Percentiles rank a stretch among this genome's conserved stretches.
Evolutionary conservation across 2,797 vertebrate genomes (phyloP).

Genomic region (Danio jaintianensis): DNA sequence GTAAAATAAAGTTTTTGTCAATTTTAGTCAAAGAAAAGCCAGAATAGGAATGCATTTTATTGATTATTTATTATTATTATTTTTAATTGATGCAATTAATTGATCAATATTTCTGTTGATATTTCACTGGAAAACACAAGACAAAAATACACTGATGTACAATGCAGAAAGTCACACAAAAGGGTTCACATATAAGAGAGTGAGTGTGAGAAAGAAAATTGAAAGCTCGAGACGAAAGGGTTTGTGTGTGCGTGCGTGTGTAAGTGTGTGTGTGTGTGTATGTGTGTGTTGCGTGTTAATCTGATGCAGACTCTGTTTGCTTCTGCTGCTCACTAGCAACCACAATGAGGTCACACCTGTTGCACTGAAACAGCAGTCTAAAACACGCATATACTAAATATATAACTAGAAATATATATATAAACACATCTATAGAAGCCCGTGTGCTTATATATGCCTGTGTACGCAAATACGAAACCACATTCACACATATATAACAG

Average conservation of each 20-base stretch:
- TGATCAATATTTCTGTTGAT: too few relatives aligned
- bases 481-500: constrained; percentile 24
- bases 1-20: too few relatives aligned
- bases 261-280: not conserved
- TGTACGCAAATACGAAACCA: constrained; percentile 10
- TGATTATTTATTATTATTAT: too few relatives aligned
- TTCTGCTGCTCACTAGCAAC: constrained; percentile 72
- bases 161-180: not conserved
- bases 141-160: not conserved
- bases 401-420: constrained; percentile 21
- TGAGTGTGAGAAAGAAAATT: constrained; percentile 43
- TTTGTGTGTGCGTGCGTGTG: constrained; percentile 1
- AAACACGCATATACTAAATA: constrained; percentile 57
- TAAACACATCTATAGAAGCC: constrained; percentile 31
- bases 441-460: not conserved
- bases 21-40: too few relatives aligned
- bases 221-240: constrained; percentile 11
- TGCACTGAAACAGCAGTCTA: constrained; percentile 63
- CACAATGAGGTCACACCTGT: constrained; percentile 82
- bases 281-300: constrained; percentile 66
- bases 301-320: constrained; percentile 74
- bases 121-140: not conserved
- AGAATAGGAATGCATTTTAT: too few relatives aligned
- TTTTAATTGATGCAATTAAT: too few relatives aligned
- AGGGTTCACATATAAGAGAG: not conserved